These are phyloP conservation scores for Onthophagus taurus DNA, from an alignment of 1,140 invertebrate species.

Conservation along the genomic window DNA sequence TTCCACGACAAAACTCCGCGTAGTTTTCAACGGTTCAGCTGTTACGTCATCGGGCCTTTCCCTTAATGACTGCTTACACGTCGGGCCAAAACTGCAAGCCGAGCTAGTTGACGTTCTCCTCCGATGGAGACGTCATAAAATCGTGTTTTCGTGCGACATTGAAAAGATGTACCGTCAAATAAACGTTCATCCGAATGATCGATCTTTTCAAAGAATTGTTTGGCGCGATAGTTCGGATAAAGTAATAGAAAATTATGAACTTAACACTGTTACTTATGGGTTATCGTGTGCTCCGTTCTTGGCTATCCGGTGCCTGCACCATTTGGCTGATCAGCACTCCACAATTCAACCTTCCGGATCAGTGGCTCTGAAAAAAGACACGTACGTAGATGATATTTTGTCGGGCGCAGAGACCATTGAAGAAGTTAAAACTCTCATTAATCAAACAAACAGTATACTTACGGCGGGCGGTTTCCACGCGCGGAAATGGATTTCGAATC, in stretches of 20 bases:
- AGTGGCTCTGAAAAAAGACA: conserved; percentile 17
- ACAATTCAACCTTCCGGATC: conserved; percentile 17
- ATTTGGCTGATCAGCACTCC: conserved; percentile 21
- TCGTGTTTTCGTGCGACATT: no score
- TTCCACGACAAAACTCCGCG: conserved; percentile 31
- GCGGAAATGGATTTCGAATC: conserved; percentile 4
- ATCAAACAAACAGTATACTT: conserved; percentile 6
- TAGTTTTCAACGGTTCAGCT: conserved; percentile 36
- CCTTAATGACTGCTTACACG: conserved; percentile 30
- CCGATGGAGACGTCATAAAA: no score
- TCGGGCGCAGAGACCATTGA: conserved; percentile 16
- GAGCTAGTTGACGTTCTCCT: no score
- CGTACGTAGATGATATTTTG: conserved; percentile 33
- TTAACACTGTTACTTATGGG: no score
- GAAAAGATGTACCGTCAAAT: no score
- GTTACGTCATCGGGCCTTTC: conserved; percentile 27
- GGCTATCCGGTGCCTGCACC: conserved; percentile 23
- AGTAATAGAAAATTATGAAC: no score
- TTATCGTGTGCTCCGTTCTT: conserved; percentile 25
- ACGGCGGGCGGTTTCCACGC: conserved; percentile 3
- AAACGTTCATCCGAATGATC: no score
- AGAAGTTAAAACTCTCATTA: conserved; percentile 25
- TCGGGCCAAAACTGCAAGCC: conserved; percentile 20
- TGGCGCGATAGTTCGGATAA: no score
- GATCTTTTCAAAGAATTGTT: no score